Conservation (phyloP, 2,113 vertebrate genomes). For the Cricetomys ansorgei region DNA sequence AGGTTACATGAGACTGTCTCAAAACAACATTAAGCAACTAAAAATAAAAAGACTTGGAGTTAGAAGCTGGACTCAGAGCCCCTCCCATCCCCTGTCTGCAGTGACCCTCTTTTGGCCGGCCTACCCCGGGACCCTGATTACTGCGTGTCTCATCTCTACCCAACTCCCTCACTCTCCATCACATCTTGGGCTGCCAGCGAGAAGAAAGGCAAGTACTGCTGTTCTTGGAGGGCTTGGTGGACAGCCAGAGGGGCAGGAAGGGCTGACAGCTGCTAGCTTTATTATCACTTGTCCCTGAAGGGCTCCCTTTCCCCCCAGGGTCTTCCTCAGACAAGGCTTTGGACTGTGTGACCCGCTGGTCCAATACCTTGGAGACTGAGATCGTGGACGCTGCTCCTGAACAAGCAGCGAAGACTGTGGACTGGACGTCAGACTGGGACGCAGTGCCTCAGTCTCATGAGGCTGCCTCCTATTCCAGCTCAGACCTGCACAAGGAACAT, state of each 20-base stretch:
- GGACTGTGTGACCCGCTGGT: constrained; percentile 10
- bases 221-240: neutral
- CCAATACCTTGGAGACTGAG: constrained; percentile 29
- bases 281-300: neutral
- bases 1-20: neutral
- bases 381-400: neutral
- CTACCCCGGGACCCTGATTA: constrained; percentile 63
- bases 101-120: constrained; percentile 75
- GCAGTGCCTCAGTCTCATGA: neutral
- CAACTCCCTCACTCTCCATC: neutral
- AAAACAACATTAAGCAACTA: neutral
- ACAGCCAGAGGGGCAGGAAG: neutral
- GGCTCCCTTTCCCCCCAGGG: neutral
- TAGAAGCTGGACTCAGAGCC: constrained; percentile 28
- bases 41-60: neutral
- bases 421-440: neutral
- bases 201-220: constrained; percentile 62
- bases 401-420: neutral
- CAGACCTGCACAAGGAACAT: neutral
- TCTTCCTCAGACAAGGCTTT: constrained; percentile 51
- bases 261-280: neutral
- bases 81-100: neutral
- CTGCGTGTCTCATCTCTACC: neutral
- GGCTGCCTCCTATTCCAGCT: neutral
- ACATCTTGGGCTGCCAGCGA: neutral